These are phyloP conservation scores for Acrobasis suavella DNA, from an alignment of 2,888 invertebrate genomes.

Conservation along the genomic window DNA sequence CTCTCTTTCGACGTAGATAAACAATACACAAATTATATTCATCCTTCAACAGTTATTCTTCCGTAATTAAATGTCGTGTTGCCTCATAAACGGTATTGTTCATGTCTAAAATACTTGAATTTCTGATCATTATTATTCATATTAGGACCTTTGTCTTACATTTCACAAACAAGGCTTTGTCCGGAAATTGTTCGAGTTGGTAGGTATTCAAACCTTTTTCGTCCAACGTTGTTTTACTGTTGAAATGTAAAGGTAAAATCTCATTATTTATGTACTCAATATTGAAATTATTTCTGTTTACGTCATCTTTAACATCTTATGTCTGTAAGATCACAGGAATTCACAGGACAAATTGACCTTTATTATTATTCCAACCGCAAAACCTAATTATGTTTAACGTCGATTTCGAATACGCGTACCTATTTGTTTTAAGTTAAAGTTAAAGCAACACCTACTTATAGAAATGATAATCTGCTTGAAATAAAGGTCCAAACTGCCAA, in stretches of 20 bases:
- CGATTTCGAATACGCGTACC: no score
- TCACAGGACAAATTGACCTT: no score
- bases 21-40: no score
- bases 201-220: background rate
- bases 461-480: no score
- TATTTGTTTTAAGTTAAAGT: no score
- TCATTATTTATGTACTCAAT: background rate
- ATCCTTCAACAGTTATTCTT: background rate
- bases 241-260: background rate
- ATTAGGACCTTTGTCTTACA: constrained; percentile 17
- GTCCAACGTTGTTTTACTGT: background rate
- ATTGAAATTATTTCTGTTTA: no score
- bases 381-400: no score
- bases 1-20: no score
- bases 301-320: background rate
- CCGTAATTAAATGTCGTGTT: background rate
- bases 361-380: no score
- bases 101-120: constrained; percentile 2
- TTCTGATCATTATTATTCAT: constrained; percentile 14
- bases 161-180: constrained; percentile 13
- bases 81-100: background rate
- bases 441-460: no score
- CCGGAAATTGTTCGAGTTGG: background rate
- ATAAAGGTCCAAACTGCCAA: no score
- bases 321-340: no score